Evolutionary conservation across 23 tunicate genomes (phyloP), one percentile per base, ranked within the genome.

Genomic region (Ascidia mentula): DNA sequence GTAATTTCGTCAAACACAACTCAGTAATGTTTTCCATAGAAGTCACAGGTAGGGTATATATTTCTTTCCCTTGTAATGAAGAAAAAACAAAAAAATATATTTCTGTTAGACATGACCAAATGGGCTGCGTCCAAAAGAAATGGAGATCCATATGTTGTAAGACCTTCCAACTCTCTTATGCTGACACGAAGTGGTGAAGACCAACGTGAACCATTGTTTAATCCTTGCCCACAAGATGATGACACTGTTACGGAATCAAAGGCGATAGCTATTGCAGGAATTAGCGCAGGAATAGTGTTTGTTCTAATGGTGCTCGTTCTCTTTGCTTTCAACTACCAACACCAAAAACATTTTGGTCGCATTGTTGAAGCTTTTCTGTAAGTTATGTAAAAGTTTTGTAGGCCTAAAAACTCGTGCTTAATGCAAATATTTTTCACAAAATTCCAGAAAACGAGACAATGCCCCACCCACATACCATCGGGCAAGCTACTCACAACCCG

Each of bases 21-120:
- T 75, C 85, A 38, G 31, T 90, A 36, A 80, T 90, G 89, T 36
- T 90, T 18, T 90, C 96, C 9, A 73, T 90, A 22, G 82, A 86
- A 46, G 85, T 90, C 22, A 78, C 46, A 80, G 96, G 96, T 85
- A 53, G 24, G 24, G 24, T 20, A 53, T 28, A 9, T 12, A 42
- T 15, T 12, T 42, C 15, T 5, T n/a, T n/a, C n/a, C n/a, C n/a
- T n/a, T n/a, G n/a, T n/a, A n/a, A n/a, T n/a, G n/a, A n/a, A n/a
- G n/a, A n/a, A n/a, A n/a, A n/a, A n/a, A n/a, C n/a, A n/a, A n/a
- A n/a, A n/a, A n/a, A n/a, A n/a, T n/a, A n/a, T n/a, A n/a, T 53
- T 53, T 53, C 24, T 20, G 22, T 5, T 53, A 53, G 65, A 53
- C 65, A 53, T 53, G 65, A 53, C 65, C 65, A 53, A 28, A 26